Conservation (phyloP, 2,888 invertebrate genomes). For the Plusia festucae region DNA sequence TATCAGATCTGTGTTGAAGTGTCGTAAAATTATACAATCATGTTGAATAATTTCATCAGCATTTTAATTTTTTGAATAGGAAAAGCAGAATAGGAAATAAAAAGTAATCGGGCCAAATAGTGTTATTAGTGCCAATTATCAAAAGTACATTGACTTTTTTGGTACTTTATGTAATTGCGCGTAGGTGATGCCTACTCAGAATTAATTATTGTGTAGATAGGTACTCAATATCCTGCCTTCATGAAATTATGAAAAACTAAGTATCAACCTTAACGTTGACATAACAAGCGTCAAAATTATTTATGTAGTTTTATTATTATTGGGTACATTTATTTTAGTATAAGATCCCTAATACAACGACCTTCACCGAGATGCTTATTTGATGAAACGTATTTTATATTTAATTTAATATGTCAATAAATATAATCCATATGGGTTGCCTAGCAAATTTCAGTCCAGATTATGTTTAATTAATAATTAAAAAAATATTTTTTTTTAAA, state of each 20-base stretch:
- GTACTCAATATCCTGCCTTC: slow-evolving; percentile 16
- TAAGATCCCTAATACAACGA: no score
- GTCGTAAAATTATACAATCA: no score
- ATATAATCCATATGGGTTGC: no score
- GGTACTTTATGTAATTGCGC: slow-evolving; percentile 29
- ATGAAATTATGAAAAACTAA: neutral
- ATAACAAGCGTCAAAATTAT: neutral
- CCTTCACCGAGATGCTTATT: no score
- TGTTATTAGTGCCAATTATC: slow-evolving; percentile 13
- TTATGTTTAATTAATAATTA: no score
- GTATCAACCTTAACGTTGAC: neutral
- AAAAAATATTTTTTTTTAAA: no score
- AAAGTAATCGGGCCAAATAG: slow-evolving; percentile 15
- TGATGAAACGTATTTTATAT: no score
- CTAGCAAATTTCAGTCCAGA: no score
- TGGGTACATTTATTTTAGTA: neutral
- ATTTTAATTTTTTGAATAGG: neutral
- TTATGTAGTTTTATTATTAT: neutral
- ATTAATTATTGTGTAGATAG: neutral
- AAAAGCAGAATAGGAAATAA: no score
- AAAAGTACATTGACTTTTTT: slow-evolving; percentile 7
- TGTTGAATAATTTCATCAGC: no score
- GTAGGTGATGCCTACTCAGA: slow-evolving; percentile 15
- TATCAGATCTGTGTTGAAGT: no score
- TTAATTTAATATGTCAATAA: no score